Conservation (phyloP, 2,888 invertebrate species). For the Xestobium rufovillosum region DNA sequence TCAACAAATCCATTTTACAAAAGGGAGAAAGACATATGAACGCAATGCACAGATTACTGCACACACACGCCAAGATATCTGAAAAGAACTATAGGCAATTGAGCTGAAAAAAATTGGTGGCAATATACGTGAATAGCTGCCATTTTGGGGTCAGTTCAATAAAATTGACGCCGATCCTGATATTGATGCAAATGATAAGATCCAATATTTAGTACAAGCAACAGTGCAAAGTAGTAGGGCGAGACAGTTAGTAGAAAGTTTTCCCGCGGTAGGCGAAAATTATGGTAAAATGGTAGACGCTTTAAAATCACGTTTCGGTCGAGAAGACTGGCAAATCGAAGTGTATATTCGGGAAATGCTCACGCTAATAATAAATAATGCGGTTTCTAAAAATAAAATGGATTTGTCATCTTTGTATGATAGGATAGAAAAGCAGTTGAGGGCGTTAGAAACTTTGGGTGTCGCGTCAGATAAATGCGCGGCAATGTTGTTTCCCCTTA, state of each 20-base stretch:
- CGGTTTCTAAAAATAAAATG: conserved; percentile 13
- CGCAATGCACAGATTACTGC: too few relatives aligned
- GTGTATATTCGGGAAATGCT: conserved; percentile 30
- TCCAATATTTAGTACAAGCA: too few relatives aligned
- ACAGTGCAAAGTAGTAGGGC: too few relatives aligned
- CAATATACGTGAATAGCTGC: conserved; percentile 22
- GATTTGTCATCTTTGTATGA: conserved; percentile 24
- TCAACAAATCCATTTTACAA: too few relatives aligned
- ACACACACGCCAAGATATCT: too few relatives aligned
- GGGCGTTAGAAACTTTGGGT: conserved; percentile 28
- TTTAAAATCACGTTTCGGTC: conserved; percentile 27
- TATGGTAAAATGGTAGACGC: conserved; percentile 21
- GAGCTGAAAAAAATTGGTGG: conserved; percentile 22
- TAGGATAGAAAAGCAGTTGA: conserved; percentile 28
- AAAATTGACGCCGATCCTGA: conserved; percentile 22
- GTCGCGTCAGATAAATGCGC: conserved; percentile 28
- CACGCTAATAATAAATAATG: conserved; percentile 26
- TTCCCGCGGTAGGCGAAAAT: conserved; percentile 20
- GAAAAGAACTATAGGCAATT: conserved; percentile 19
- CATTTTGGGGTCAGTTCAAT: conserved; percentile 25
- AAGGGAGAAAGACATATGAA: too few relatives aligned
- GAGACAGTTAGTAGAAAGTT: conserved; percentile 22
- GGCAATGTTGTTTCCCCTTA: conserved; percentile 30
- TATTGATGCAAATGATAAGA: conserved; percentile 22
- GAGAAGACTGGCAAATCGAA: conserved; percentile 29